Conservation (phyloP, 2,888 invertebrate species). For the Nomada lathburiana region DNA sequence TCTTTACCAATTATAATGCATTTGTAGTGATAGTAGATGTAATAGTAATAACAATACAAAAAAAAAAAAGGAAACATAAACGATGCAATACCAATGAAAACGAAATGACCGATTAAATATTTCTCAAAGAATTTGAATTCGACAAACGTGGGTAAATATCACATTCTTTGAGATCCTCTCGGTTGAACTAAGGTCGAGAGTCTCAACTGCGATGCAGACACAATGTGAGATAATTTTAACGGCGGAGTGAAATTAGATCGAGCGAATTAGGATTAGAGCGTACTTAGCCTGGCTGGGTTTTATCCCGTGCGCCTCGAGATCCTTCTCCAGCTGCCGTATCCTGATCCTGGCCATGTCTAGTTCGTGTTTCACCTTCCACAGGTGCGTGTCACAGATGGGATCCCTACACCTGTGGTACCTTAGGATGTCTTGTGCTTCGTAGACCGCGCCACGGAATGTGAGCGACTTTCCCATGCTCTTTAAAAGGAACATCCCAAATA, state of each 20-base stretch:
- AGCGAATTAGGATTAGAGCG: slow-evolving; percentile 39
- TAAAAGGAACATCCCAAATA: slow-evolving; percentile 71
- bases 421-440: slow-evolving; percentile 91
- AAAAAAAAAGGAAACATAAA: too few species aligned
- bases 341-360: slow-evolving; percentile 94
- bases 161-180: slow-evolving; percentile 22
- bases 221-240: slow-evolving; percentile 25
- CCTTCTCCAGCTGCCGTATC: slow-evolving; percentile 94
- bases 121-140: background rate
- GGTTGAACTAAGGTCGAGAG: background rate
- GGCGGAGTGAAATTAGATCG: slow-evolving; percentile 24
- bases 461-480: slow-evolving; percentile 91
- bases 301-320: slow-evolving; percentile 93
- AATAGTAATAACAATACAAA: background rate
- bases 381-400: slow-evolving; percentile 91
- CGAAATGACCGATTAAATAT: background rate
- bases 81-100: background rate
- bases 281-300: slow-evolving; percentile 88
- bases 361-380: slow-evolving; percentile 96
- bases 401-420: slow-evolving; percentile 91
- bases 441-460: slow-evolving; percentile 92
- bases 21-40: too few species aligned
- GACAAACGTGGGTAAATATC: too few species aligned
- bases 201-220: slow-evolving; percentile 43
- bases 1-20: background rate